These are phyloP conservation scores for Aphaenogaster ashmeadi DNA, from an alignment of 1,140 invertebrate species.

Conservation along the genomic window DNA sequence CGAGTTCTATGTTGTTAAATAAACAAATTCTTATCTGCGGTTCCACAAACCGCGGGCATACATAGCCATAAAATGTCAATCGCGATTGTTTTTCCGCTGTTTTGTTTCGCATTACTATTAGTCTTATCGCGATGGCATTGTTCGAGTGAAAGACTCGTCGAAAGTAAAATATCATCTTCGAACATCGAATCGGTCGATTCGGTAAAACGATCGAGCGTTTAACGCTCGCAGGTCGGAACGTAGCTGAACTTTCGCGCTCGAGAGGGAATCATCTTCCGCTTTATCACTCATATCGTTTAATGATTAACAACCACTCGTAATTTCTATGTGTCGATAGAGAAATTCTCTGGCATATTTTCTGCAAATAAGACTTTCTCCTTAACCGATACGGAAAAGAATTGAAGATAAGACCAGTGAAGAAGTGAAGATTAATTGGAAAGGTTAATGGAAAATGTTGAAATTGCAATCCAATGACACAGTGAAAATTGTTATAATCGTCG, in stretches of 20 bases:
- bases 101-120: neutral
- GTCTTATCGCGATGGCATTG: conserved; percentile 7
- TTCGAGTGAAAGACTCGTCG: conserved; percentile 63
- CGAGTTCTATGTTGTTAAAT: neutral
- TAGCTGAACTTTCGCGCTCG: conserved; percentile 63
- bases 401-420: neutral
- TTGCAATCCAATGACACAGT: conserved; percentile 50
- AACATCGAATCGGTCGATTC: conserved; percentile 47
- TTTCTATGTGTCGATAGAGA: conserved; percentile 11
- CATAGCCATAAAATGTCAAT: neutral
- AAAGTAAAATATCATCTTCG: conserved; percentile 62
- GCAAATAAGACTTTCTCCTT: conserved; percentile 57
- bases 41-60: neutral
- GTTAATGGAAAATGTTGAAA: conserved; percentile 12
- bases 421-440: conserved; percentile 24
- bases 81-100: neutral
- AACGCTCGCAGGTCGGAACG: neutral
- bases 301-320: conserved; percentile 35
- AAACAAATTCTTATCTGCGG: conserved; percentile 15
- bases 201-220: conserved; percentile 45
- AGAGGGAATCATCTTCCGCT: neutral
- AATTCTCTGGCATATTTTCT: conserved; percentile 29
- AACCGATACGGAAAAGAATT: neutral
- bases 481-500: conserved; percentile 59
- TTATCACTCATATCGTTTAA: neutral